Conservation (phyloP, 1,140 invertebrate species). For the Campoletis sonorensis region DNA sequence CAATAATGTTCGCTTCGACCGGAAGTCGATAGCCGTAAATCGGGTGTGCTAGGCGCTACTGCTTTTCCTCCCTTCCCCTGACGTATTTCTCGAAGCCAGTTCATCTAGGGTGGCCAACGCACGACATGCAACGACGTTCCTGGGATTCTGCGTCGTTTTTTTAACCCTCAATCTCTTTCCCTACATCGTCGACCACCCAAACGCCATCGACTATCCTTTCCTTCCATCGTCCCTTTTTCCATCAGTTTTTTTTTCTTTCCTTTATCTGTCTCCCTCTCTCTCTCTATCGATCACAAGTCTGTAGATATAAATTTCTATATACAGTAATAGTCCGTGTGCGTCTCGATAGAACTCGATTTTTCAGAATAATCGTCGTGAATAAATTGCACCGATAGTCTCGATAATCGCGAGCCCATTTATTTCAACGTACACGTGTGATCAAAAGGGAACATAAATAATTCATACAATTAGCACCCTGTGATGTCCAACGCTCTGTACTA, state of each 20-base stretch:
- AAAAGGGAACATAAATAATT: constrained; percentile 61
- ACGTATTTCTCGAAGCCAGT: constrained; percentile 42
- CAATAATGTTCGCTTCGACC: constrained; percentile 65
- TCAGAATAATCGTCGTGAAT: constrained; percentile 22
- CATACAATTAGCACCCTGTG: constrained; percentile 61
- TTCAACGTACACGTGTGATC: constrained; percentile 43
- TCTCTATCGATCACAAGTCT: neutral
- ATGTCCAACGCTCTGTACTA: constrained; percentile 48
- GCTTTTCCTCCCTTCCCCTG: constrained; percentile 42
- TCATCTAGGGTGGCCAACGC: constrained; percentile 39
- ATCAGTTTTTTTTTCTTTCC: neutral
- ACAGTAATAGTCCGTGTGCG: neutral
- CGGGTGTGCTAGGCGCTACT: constrained; percentile 46
- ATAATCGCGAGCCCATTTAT: constrained; percentile 33
- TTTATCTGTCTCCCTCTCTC: constrained; percentile 24
- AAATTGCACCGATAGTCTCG: neutral
- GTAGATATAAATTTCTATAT: neutral
- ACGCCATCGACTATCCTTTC: constrained; percentile 18
- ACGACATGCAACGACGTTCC: constrained; percentile 29
- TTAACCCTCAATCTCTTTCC: constrained; percentile 15
- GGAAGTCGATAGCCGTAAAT: constrained; percentile 68
- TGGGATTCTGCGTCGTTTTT: constrained; percentile 28
- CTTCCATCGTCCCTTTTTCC: neutral
- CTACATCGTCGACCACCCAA: neutral
- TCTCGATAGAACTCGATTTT: constrained; percentile 17